Base-by-base conservation (phyloP, 2,113 vertebrate genomes). In the Phaethornis superciliosus region DNA sequence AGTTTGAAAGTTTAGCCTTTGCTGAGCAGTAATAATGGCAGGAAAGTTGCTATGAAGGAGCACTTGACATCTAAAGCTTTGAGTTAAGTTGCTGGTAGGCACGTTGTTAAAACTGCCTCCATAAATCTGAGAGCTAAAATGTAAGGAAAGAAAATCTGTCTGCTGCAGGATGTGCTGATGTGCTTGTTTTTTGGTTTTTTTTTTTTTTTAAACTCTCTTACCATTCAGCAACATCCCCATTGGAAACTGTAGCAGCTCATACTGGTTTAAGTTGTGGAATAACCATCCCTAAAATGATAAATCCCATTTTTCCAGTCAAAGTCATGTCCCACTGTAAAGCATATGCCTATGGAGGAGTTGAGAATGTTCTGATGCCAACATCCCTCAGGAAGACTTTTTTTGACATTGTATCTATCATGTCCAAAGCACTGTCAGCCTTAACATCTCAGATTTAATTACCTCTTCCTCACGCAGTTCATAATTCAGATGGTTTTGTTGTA, bases 391-490 rank as follows among this genome's bases (percentile, higher is more conserved):
- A 72, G 64, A 42, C 7, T 44, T 88, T 69, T 40, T 82, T 71
- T 88, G 71, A 51, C 72, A 95, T 75, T 33, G 30, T 44, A 59
- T 94, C 91, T 91, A 86, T 90, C 85, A 65, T 37, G 32, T 79
- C 85, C 16, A 28, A 88, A 96, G 85, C 35, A 85, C 65, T 4
- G 7, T 15, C 85, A 93, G 76, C 26, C 35, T 79, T 69, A 93
- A 86, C 4, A 1, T 75, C 91, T 90, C 69, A 81, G 58, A 95
- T 95, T 91, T 85, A 95, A 95, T 96, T 92, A 88, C 56, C 33
- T 81, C 91, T 83, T 91, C 85, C 79, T 94, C 85, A 78, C 1
- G 0, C 72, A 78, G 69, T 84, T 93, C 69, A 49, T 95, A 88
- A 95, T 86, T 96, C 72, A 78, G 56, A 23, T 32, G 58, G 62